A percentile compares a stretch with the other conserved stretches of the same genome.
Conservation (phyloP, 1,140 invertebrate genomes). For the Nasonia giraulti region DNA sequence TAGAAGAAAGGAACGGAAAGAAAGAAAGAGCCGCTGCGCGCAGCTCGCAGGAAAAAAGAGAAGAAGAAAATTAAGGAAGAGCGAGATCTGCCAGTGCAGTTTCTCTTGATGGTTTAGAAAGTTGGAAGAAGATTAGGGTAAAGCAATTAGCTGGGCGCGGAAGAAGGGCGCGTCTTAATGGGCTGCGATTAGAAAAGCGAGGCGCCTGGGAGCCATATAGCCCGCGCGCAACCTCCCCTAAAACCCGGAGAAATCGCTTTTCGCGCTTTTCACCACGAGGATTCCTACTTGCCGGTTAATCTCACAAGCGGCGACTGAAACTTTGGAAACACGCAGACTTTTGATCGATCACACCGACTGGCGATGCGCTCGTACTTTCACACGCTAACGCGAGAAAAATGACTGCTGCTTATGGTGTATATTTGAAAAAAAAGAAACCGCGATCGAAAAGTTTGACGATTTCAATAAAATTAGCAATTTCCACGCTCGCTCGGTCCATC, state of each 20-base stretch:
- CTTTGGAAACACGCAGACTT: conserved; percentile 49
- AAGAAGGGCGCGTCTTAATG: conserved; percentile 70
- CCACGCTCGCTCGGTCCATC: neutral
- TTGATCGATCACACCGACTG: conserved; percentile 45
- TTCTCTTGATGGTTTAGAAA: conserved; percentile 67
- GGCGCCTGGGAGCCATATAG: conserved; percentile 69
- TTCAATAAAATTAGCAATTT: conserved; percentile 43
- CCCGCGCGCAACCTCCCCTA: conserved; percentile 50
- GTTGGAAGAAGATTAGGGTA: conserved; percentile 69
- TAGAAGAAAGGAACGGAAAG: too few species aligned
- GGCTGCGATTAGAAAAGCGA: conserved; percentile 71
- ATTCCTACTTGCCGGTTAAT: conserved; percentile 41
- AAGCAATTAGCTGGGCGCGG: conserved; percentile 66
- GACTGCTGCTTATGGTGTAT: neutral
- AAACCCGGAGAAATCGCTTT: conserved; percentile 56
- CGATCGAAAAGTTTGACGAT: neutral
- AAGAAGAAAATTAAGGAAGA: conserved; percentile 19
- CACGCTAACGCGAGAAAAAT: conserved; percentile 42
- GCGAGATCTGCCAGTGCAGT: conserved; percentile 24
- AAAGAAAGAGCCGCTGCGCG: too few species aligned
- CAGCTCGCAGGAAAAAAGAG: too few species aligned
- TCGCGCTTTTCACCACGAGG: conserved; percentile 44
- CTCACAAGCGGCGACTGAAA: conserved; percentile 39
- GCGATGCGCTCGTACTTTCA: conserved; percentile 19
- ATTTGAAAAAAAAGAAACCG: neutral